Evolutionary conservation across 2,888 invertebrate genomes (phyloP).

Genomic region (Scaptomyza polygonia): DNA sequence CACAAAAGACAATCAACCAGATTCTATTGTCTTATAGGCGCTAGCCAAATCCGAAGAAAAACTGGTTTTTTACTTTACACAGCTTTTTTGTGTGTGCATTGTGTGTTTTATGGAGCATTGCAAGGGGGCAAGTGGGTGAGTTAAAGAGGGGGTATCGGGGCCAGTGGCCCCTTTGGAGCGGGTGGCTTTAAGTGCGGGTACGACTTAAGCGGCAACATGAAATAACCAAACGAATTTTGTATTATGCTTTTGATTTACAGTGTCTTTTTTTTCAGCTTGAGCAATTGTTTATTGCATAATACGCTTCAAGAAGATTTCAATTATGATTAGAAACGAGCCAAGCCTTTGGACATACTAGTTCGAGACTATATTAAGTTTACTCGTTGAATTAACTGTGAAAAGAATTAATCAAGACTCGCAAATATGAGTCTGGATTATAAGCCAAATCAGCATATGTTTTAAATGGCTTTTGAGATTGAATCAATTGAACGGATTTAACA

Average conservation of each 20-base stretch:
- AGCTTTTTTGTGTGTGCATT: conserved; percentile 31
- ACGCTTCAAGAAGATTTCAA: conserved; percentile 61
- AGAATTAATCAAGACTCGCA: conserved; percentile 12
- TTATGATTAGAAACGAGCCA: conserved; percentile 51
- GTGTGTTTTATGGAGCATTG: conserved; percentile 44
- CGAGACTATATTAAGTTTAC: conserved; percentile 6
- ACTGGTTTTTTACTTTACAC: conserved; percentile 56
- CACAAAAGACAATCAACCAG: conserved; percentile 50
- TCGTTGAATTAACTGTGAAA: conserved; percentile 14
- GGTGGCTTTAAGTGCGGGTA: conserved; percentile 33
- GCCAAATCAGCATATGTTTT: background rate
- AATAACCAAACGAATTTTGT: conserved; percentile 37
- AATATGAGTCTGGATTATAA: background rate
- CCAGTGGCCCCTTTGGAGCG: conserved; percentile 19
- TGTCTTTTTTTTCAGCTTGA: conserved; percentile 26
- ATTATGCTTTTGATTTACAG: conserved; percentile 40
- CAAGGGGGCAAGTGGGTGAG: background rate
- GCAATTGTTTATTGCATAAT: conserved; percentile 57
- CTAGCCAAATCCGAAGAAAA: conserved; percentile 47
- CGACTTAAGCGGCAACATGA: conserved; percentile 33
- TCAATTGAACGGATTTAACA: background rate
- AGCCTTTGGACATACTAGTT: conserved; percentile 3
- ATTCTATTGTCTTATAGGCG: conserved; percentile 61
- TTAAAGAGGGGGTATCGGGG: background rate
- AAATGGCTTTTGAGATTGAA: background rate